Base-by-base conservation (phyloP, 92 coral and sea anemone species). In the Phenganax subtilis region DNA sequence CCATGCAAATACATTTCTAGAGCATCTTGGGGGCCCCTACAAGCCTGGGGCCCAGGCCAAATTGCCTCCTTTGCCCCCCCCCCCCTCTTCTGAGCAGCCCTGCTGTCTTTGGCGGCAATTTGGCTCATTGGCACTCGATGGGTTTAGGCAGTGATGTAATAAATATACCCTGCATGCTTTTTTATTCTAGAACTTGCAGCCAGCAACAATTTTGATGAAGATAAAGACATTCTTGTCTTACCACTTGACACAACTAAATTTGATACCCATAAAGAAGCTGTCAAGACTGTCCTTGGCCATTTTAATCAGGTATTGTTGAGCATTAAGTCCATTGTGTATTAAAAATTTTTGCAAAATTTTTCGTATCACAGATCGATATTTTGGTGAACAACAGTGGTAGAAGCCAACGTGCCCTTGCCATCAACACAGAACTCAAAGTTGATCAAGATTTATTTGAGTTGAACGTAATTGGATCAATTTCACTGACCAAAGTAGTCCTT, bases 321-420 rank as follows among this genome's bases (percentile, higher is more conserved):
- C 51, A 31, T 31, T 31, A 9, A 3, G 17, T 71, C 27, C 2
- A 37, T 37, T 37, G 47, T 37, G 5, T 37, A 37, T 37, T 5
- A 37, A 37, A 37, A 2, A 37, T 5, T 37, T 37, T 37, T 37
- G 47, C 47, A 37, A 37, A 37, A 65, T 37, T 75, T 20, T 76
- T 57, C 15, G 25, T 15, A 52, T 56, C 65, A 63, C 53, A 94
- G 98, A 84, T 94, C 79, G 98, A 94, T 85, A 87, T 94, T 65
- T 84, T 94, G 66, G 97, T 94, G 12, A 94, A 94, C 87, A 94
- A 94, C 76, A 90, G 98, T 87, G 98, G 98, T 0, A 84, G 98
- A 37, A 85, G 92, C 54, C 97, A 91, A 85, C 90, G 98, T 28
- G 88, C 94, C 3, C 80, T 94, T 56, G 97, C 88, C 27, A 82